Conservation (phyloP, 2,888 invertebrate genomes). For the Endomychus coccineus region DNA sequence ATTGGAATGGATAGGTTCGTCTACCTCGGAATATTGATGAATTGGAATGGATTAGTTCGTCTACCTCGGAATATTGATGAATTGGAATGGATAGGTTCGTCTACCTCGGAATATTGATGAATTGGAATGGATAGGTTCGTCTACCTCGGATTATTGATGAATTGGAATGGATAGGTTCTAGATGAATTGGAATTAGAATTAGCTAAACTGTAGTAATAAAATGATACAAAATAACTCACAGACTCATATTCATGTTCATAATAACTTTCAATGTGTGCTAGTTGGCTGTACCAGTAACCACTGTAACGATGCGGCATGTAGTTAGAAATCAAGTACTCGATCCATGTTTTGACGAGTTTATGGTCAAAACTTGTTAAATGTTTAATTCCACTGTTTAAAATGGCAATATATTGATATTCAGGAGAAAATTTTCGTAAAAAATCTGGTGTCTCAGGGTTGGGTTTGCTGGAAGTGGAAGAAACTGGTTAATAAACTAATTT, state of each 20-base stretch:
- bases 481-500: too few relatives aligned
- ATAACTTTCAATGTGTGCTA: constrained; percentile 22
- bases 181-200: constrained; percentile 19
- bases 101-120: too few relatives aligned
- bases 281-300: constrained; percentile 29
- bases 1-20: too few relatives aligned
- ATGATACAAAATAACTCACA: constrained; percentile 14
- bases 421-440: constrained; percentile 30
- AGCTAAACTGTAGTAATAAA: constrained; percentile 19
- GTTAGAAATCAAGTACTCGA: constrained; percentile 27
- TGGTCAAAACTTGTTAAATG: constrained; percentile 22
- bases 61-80: too few relatives aligned
- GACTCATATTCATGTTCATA: constrained; percentile 21
- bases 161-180: too few relatives aligned
- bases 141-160: too few relatives aligned
- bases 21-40: too few relatives aligned
- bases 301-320: constrained; percentile 21
- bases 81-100: too few relatives aligned
- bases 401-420: constrained; percentile 21
- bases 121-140: too few relatives aligned
- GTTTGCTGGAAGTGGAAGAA: too few relatives aligned
- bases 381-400: constrained; percentile 15
- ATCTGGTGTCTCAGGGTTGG: too few relatives aligned
- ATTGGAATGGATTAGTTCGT: too few relatives aligned
- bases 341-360: constrained; percentile 26